phyloP scores from a whole-genome alignment of 2,888 invertebrate species.

The Pristionchus exspectatus region DNA sequence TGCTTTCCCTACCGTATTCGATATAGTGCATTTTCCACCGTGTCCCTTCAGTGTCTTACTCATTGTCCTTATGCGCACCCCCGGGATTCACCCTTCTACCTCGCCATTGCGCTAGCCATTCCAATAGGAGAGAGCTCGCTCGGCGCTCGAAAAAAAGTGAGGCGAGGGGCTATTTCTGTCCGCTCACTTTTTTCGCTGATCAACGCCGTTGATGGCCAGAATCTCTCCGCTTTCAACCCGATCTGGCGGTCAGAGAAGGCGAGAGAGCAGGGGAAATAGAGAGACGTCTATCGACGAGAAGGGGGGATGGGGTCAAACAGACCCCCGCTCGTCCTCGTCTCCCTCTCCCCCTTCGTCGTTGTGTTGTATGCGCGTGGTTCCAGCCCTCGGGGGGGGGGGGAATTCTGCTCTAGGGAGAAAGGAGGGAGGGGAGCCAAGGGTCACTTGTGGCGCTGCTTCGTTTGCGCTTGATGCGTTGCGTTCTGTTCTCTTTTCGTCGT shows the following conservation, averaged over 20 bases:
- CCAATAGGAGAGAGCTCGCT: neutral
- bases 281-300: neutral
- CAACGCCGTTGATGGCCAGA: too few species aligned
- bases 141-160: neutral
- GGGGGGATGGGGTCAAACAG: neutral
- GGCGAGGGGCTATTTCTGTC: conserved; percentile 33
- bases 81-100: neutral
- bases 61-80: neutral
- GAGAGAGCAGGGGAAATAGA: neutral
- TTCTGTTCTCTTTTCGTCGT: neutral
- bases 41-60: neutral
- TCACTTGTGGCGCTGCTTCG: neutral
- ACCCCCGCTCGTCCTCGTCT: neutral
- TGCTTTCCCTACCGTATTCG: neutral
- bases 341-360: neutral
- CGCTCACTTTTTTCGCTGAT: neutral
- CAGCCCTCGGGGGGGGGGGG: neutral
- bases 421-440: conserved; percentile 13
- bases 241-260: neutral
- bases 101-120: neutral
- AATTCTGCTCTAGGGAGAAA: neutral
- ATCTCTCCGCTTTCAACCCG: neutral
- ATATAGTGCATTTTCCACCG: neutral
- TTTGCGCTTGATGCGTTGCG: neutral
- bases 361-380: conserved; percentile 37